A percentile compares a stretch with the other conserved stretches of the same genome.
These are phyloP conservation scores for Scaptomyza graminum DNA, from an alignment of 1,140 invertebrate species.

Conservation along the genomic window DNA sequence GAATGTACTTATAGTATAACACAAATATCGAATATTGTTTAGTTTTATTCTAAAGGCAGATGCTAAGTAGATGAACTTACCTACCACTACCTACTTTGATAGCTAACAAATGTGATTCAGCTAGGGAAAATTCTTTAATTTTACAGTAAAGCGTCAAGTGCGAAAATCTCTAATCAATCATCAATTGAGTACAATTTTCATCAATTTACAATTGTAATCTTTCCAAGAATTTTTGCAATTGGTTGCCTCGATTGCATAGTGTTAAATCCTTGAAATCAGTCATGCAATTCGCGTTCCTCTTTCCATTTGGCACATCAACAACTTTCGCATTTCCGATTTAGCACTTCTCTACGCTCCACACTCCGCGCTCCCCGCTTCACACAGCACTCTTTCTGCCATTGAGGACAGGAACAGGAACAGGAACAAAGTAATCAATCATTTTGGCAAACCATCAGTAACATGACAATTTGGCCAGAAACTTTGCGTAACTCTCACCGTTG, in stretches of 20 bases:
- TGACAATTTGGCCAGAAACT: slow-evolving; percentile 76
- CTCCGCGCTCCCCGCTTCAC: neutral
- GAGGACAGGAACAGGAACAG: slow-evolving; percentile 62
- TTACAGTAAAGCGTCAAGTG: neutral
- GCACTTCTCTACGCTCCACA: slow-evolving; percentile 16
- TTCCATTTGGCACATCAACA: slow-evolving; percentile 7
- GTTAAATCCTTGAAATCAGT: slow-evolving; percentile 17
- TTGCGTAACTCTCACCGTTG: slow-evolving; percentile 62
- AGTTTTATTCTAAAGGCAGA: too few relatives aligned
- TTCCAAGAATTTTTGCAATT: slow-evolving; percentile 11
- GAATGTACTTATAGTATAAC: too few relatives aligned
- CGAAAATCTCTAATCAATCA: slow-evolving; percentile 26
- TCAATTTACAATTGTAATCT: slow-evolving; percentile 12
- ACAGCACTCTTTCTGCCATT: slow-evolving; percentile 9
- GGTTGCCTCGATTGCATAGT: slow-evolving; percentile 14
- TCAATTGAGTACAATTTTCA: slow-evolving; percentile 13
- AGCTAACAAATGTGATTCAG: neutral
- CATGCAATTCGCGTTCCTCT: neutral
- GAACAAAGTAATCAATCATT: slow-evolving; percentile 80
- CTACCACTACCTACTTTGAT: too few relatives aligned
- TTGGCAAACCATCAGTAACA: slow-evolving; percentile 73
- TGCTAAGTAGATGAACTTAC: too few relatives aligned
- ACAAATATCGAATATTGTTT: too few relatives aligned
- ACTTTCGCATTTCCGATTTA: slow-evolving; percentile 57
- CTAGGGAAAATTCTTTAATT: too few relatives aligned